Conservation (phyloP, 2,888 invertebrate genomes). For the Callosobruchus maculatus region DNA sequence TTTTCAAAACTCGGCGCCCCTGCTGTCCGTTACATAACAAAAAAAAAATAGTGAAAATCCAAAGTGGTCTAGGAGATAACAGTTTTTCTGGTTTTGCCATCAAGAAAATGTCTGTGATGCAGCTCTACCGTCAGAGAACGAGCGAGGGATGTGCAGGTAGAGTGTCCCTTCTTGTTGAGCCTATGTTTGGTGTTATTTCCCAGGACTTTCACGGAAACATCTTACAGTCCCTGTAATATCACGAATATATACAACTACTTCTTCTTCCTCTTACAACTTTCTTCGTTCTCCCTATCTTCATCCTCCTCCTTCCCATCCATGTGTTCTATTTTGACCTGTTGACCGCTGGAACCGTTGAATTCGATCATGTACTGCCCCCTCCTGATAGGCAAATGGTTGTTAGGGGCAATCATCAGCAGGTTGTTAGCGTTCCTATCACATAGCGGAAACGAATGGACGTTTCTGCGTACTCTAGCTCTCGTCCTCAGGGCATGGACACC, state of each 20-base stretch:
- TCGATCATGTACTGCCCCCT: conserved; percentile 20
- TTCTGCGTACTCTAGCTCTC: conserved; percentile 41
- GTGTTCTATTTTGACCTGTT: conserved; percentile 34
- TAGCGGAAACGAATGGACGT: conserved; percentile 38
- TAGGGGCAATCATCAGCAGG: conserved; percentile 65
- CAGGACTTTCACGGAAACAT: no score
- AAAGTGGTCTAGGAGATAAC: no score
- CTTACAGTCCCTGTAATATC: no score
- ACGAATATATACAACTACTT: conserved; percentile 5
- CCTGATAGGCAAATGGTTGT: conserved; percentile 42
- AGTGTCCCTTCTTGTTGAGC: no score
- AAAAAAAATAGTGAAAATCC: no score
- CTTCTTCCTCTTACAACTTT: conserved; percentile 13
- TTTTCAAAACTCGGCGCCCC: no score
- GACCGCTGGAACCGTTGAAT: not conserved
- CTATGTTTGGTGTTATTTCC: no score
- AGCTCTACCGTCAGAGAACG: no score
- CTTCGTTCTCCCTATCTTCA: conserved; percentile 27
- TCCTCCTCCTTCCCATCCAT: conserved; percentile 36
- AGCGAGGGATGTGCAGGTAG: no score
- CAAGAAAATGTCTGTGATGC: no score
- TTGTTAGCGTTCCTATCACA: conserved; percentile 65
- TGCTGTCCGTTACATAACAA: no score
- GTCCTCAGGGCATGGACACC: conserved; percentile 35
- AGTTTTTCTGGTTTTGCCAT: no score